Base-by-base conservation (phyloP, 2,113 vertebrate species). In the Phalacrocorax brasilianus region DNA sequence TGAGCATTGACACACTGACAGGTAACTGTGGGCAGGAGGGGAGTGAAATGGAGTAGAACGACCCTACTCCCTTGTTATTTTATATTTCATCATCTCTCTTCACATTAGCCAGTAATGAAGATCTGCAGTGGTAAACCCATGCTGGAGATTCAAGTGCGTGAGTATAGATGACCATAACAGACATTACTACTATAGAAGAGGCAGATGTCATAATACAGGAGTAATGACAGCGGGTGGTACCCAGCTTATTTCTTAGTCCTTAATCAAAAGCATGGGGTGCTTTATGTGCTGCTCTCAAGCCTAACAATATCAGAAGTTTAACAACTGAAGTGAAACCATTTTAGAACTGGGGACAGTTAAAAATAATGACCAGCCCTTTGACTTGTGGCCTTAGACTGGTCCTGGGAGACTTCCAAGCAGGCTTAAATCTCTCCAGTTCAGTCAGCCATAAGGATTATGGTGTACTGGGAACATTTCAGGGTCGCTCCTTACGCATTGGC, bases 1-100 rank as follows among this genome's bases (percentile, higher is more conserved):
- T 88, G 26, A 93, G 95, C 50, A 97, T 96, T n/a, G 59, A 94
- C 65, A 95, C 91, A 12, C 94, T 98, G 87, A 98, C 98, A 98
- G 98, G 98, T 99, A 93, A 72, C 14, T 40, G 55, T 38, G 42
- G 68, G 61, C 19, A 27, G 53, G 22, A 75, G 42, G 44, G 56
- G 53, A 55, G 12, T 20, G 78, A 67, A 80, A 30, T 1, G 11
- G 30, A 26, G 16, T 45, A 14, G 38, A 74, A 71, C 12, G 11
- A 56, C 42, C 24, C 11, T 63, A 19, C 17, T 56, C 5, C 22
- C 38, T 45, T 58, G 6, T 50, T 86, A n/a, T 72, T 87, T 79
- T 52, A 42, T 3, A 4, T 50, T 68, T 89, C 8, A 11, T 49
- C 12, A 49, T 59, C 55, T 93, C 33, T 49, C 12, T 62, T 71